Evolutionary conservation across 1,140 invertebrate genomes (phyloP), one percentile per base, ranked within the genome.

Genomic region (Zeugodacus cucurbitae): DNA sequence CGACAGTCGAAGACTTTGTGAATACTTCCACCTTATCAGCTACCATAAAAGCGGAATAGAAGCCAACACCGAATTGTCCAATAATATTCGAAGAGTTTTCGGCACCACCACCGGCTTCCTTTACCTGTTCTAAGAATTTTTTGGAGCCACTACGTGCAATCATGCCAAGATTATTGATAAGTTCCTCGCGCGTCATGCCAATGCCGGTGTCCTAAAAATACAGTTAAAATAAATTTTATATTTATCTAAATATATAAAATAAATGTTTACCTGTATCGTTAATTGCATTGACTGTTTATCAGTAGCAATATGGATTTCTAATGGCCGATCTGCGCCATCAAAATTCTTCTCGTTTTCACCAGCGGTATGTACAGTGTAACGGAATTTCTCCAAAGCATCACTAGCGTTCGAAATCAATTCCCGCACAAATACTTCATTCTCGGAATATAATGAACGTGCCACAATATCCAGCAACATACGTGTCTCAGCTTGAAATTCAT

Each of bases 51-150:
- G 97, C 96, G 64, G 98, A 99, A 92, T 99, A 99, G 93, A 99
- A 99, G 14, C 99, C 99, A 22, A 99, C 99, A 89, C 98, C 99
- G 95, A 99, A 99, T 93, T 99, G 98, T 7, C 98, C 99, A 94
- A 99, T 99, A 87, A 99, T 99, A 88, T 96, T 96, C n/a, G 95
- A 96, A 6, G 95, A 92, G 87, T 95, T 95, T 26, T 95, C 94
- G 44, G 95, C 94, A 54, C 95, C 94, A 17, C 94, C 94, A 82
- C 95, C 94, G 91, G 96, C 95, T 34, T 96, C 95, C 92, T 97
- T 96, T n/a, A 98, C 92, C 92, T 98, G 95, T 92, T 98, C 96
- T 87, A 99, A 93, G 91, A 99, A 99, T 92, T 97, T 97, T 92
- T 99, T 99, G 1, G 98, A 99, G 5, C 98, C 98, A 89, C 98